Evolutionary conservation across 2,888 invertebrate species (phyloP).

Genomic region (Orthosia gothica): DNA sequence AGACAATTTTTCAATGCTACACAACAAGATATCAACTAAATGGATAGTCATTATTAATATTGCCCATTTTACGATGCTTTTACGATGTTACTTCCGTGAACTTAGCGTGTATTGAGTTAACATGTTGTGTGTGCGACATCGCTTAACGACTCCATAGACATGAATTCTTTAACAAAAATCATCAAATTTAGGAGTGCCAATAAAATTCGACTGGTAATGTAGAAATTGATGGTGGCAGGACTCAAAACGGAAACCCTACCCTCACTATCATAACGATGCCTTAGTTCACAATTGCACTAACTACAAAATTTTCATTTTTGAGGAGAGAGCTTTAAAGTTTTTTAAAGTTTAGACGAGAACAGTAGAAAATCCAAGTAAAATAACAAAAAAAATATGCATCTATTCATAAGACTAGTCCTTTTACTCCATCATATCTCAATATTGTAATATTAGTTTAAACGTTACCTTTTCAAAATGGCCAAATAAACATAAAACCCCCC

Average conservation of each 20-base stretch:
- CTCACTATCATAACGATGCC: constrained; percentile 36
- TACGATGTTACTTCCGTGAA: constrained; percentile 79
- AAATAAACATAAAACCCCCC: too few relatives aligned
- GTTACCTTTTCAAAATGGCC: too few relatives aligned
- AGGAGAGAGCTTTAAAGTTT: too few relatives aligned
- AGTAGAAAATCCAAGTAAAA: too few relatives aligned
- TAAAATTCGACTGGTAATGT: constrained; percentile 49
- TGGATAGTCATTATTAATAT: constrained; percentile 83
- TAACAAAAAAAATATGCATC: too few relatives aligned
- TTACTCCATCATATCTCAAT: too few relatives aligned
- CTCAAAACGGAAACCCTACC: constrained; percentile 49
- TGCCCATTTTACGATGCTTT: constrained; percentile 80
- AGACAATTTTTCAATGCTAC: constrained; percentile 70
- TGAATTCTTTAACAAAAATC: constrained; percentile 70
- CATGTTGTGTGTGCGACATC: constrained; percentile 69
- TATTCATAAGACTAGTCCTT: too few relatives aligned
- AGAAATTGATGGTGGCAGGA: constrained; percentile 14
- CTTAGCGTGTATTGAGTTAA: constrained; percentile 79
- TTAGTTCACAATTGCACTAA: too few relatives aligned
- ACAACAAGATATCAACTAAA: constrained; percentile 75
- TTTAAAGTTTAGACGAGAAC: too few relatives aligned
- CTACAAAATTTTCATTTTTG: too few relatives aligned
- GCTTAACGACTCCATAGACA: constrained; percentile 70
- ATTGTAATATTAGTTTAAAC: too few relatives aligned
- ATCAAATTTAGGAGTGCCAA: constrained; percentile 62